Evolutionary conservation across 2,888 invertebrate species (phyloP).

Genomic region (Pyrrhosoma nymphula): DNA sequence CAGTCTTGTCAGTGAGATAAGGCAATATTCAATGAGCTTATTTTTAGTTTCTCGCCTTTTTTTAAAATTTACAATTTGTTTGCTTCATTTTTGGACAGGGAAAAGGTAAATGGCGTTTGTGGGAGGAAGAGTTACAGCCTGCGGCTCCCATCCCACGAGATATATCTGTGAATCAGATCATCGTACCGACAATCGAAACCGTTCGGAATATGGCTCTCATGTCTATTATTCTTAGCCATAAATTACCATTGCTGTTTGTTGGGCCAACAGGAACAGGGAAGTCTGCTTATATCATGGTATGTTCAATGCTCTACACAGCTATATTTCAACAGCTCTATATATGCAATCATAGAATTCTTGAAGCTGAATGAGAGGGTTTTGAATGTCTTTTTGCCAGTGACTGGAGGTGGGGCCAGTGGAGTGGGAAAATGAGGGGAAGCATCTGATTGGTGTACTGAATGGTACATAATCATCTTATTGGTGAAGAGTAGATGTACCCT

Average conservation of each 20-base stretch:
- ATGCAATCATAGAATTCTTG: too few relatives aligned
- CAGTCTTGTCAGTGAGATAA: too few relatives aligned
- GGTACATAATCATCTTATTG: too few relatives aligned
- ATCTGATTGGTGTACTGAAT: too few relatives aligned
- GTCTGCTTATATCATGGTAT: constrained; percentile 90
- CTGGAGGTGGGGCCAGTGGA: too few relatives aligned
- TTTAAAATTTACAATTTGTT: too few relatives aligned
- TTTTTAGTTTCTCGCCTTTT: too few relatives aligned
- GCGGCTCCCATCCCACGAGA: constrained; percentile 91
- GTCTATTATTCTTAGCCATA: constrained; percentile 88
- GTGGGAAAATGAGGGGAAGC: too few relatives aligned
- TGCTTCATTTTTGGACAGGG: constrained; percentile 79
- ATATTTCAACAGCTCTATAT: not conserved
- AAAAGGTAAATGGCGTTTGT: constrained; percentile 95
- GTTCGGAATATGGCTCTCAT: constrained; percentile 90
- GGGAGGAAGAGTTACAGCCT: constrained; percentile 90
- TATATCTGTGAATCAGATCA: constrained; percentile 95
- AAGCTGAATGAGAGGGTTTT: too few relatives aligned
- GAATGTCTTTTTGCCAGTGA: too few relatives aligned
- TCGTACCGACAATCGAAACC: constrained; percentile 95
- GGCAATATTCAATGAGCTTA: too few relatives aligned
- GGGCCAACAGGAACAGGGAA: constrained; percentile 98
- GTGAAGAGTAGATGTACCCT: too few relatives aligned
- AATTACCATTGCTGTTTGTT: constrained; percentile 91
- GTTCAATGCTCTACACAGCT: constrained; percentile 74